Conservation (phyloP, 2,113 vertebrate genomes). For the Mesitornis unicolor region DNA sequence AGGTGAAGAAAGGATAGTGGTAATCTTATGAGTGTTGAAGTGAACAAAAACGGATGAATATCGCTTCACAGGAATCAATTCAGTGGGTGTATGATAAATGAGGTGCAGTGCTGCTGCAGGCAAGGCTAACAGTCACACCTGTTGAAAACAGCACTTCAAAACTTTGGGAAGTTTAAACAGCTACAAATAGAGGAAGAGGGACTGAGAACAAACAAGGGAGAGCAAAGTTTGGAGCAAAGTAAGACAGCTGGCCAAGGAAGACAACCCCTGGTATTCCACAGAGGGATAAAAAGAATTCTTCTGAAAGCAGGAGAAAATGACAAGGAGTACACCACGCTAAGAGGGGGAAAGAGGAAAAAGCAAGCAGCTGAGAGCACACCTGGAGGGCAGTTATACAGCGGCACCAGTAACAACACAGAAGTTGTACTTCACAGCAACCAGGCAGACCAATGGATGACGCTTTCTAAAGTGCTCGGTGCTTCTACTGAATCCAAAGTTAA, state of each 20-base stretch:
- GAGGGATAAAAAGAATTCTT: not conserved
- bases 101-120: not conserved
- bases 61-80: not conserved
- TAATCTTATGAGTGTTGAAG: not conserved
- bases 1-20: not conserved
- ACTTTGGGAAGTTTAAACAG: not conserved
- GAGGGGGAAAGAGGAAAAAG: not conserved
- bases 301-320: not conserved
- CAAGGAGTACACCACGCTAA: not conserved
- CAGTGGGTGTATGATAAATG: not conserved
- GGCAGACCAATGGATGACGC: not conserved
- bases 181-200: not conserved
- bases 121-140: constrained; percentile 7
- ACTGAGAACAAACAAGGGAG: constrained; percentile 4
- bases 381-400: not conserved
- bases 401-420: not conserved
- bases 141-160: constrained; percentile 5
- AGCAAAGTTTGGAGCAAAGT: not conserved
- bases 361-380: not conserved
- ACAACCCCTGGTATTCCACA: not conserved
- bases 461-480: not conserved
- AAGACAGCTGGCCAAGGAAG: constrained; percentile 8
- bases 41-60: not conserved
- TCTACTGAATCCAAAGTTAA: not conserved
- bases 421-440: not conserved